Conservation (phyloP, 2,888 invertebrate genomes). For the Drosophila fungiperda region DNA sequence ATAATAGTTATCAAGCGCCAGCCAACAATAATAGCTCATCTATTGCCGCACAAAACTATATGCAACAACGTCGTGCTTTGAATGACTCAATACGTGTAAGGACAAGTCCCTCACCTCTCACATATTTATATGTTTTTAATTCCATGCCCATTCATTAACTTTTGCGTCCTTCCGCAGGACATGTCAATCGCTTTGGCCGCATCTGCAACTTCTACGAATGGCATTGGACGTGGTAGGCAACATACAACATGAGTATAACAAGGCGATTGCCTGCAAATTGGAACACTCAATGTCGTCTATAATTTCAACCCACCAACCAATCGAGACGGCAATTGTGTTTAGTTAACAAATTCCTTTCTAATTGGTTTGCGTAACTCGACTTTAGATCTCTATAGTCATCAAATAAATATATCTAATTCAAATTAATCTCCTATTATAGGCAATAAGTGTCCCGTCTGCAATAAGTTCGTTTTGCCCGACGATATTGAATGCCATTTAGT, state of each 20-base stretch:
- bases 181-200: slow-evolving; percentile 83
- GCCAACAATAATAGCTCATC: slow-evolving; percentile 75
- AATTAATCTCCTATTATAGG: slow-evolving; percentile 87
- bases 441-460: slow-evolving; percentile 99
- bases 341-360: not conserved
- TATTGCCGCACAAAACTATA: slow-evolving; percentile 67
- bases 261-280: not conserved
- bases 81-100: slow-evolving; percentile 76
- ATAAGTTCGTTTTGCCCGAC: slow-evolving; percentile 98
- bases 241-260: not conserved
- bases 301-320: not conserved
- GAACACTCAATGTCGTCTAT: not conserved
- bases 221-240: slow-evolving; percentile 90
- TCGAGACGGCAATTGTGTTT: not conserved
- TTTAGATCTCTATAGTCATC: not conserved
- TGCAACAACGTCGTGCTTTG: slow-evolving; percentile 73
- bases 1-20: slow-evolving; percentile 56
- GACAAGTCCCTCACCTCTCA: slow-evolving; percentile 9
- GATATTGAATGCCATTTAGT: slow-evolving; percentile 99
- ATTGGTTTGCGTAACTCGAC: not conserved
- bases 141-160: slow-evolving; percentile 1
- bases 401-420: not conserved
- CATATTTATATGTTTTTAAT: not conserved
- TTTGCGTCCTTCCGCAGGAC: slow-evolving; percentile 58
- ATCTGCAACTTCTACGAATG: slow-evolving; percentile 81